These are phyloP conservation scores for Palythoa grandiflora DNA, from an alignment of 92 coral and sea anemone species.

Conservation along the genomic window DNA sequence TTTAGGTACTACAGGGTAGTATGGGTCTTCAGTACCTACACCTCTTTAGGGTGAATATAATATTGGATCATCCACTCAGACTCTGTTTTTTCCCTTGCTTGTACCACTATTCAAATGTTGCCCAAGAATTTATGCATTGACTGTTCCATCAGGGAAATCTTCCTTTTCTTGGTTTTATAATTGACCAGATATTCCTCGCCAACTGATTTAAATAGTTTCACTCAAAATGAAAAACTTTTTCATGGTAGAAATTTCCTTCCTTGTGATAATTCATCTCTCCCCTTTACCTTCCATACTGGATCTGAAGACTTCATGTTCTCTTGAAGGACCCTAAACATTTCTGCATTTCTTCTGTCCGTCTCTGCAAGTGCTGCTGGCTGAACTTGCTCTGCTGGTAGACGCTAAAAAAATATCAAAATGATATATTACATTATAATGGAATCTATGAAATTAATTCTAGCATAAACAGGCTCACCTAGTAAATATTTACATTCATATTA, in stretches of 20 bases:
- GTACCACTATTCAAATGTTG: background rate
- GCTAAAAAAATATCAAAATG: constrained; percentile 32
- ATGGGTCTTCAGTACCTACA: too few species aligned
- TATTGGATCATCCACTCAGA: background rate
- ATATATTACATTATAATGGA: background rate
- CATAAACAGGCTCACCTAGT: too few species aligned
- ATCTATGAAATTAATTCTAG: background rate
- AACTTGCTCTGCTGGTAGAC: constrained; percentile 66
- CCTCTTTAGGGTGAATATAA: background rate
- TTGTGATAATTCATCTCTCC: constrained; percentile 55
- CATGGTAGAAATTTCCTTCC: background rate
- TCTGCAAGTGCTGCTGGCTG: constrained; percentile 59
- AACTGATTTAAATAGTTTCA: background rate
- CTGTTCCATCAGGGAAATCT: background rate
- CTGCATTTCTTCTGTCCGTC: constrained; percentile 68
- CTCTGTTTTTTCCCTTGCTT: background rate
- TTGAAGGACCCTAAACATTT: constrained; percentile 62
- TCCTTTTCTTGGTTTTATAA: background rate
- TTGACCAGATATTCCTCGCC: background rate
- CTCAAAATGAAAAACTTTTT: background rate
- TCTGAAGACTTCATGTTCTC: constrained; percentile 66
- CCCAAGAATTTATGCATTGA: background rate
- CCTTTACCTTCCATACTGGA: constrained; percentile 73
- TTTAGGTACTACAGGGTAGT: too few species aligned
- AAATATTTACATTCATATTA: too few species aligned